Evolutionary conservation across 2,797 vertebrate species (phyloP), one percentile per base, ranked within the genome.

Genomic region (Eospalax fontanierii): DNA sequence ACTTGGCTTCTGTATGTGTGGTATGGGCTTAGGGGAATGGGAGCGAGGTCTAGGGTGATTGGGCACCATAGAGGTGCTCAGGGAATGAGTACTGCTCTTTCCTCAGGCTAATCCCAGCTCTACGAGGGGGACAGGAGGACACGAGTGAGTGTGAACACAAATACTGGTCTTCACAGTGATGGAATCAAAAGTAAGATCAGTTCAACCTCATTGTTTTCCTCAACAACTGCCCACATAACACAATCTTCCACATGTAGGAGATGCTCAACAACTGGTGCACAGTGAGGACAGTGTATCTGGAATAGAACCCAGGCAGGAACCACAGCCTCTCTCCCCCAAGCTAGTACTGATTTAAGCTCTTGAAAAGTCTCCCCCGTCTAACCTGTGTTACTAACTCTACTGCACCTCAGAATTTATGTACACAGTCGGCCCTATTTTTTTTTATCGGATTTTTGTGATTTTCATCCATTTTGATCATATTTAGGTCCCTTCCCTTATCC

Each of bases 391-490:
- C 81, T 50, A 63, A 78, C 24, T 87, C 26, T 38, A 33, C 18
- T 57, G 74, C 24, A 59, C 63, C 50, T 89, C 76, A 94, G 78
- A 61, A 80, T 76, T 73, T 68, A 57, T 46, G 89, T 21, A 50
- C 9, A 26, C 26, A 84, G n/a, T 50, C 50, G 54, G 11, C n/a
- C n/a, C n/a, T n/a, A n/a, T n/a, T n/a, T n/a, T 68, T 35, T 61
- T 38, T 93, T 74, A 66, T 14, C 7, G 54, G 28, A 35, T 54
- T 54, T 46, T 54, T 54, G 50, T 54, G 50, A 54, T 54, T 54
- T 54, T 54, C 50, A 54, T 54, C 9, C 14, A 14, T 54, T 54
- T 10, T 54, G 8, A 54, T 54, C 14, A 54, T 14, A 54, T 54
- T 54, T 54, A 14, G 50, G 14, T 54, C 12, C 50, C 50, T 54